A percentile compares a stretch with the other conserved stretches of the same genome.
These are phyloP conservation scores for Euplexia lucipara DNA, from an alignment of 2,888 invertebrate species.

Conservation along the genomic window DNA sequence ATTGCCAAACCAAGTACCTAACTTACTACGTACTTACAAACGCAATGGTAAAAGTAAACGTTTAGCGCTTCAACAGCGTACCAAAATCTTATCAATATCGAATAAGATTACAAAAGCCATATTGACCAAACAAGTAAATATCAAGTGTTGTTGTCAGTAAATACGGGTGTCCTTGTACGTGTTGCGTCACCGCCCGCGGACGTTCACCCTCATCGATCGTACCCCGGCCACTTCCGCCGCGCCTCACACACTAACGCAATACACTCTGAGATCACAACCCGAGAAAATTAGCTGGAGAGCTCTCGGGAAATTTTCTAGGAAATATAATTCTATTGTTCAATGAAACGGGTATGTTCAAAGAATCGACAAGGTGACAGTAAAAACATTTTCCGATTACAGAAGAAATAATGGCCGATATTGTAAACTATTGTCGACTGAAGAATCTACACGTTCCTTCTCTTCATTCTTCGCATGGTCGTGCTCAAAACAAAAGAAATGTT, in stretches of 20 bases:
- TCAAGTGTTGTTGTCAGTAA: slow-evolving; percentile 57
- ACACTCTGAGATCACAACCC: slow-evolving; percentile 46
- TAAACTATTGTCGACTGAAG: too few relatives aligned
- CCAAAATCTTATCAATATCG: background rate
- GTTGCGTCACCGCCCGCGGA: slow-evolving; percentile 62
- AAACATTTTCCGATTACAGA: too few relatives aligned
- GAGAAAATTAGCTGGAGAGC: slow-evolving; percentile 12
- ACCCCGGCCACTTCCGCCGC: slow-evolving; percentile 54
- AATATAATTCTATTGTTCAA: too few relatives aligned
- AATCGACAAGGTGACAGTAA: too few relatives aligned
- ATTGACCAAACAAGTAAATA: slow-evolving; percentile 41
- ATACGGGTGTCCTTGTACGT: slow-evolving; percentile 67
- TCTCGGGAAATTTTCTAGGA: background rate
- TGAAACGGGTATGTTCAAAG: too few relatives aligned
- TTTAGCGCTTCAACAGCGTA: background rate
- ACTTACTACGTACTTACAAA: too few relatives aligned
- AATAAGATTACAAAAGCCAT: slow-evolving; percentile 19
- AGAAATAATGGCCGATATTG: too few relatives aligned
- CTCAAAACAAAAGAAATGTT: too few relatives aligned
- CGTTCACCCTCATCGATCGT: slow-evolving; percentile 75
- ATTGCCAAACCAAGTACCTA: background rate
- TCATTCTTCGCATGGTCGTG: too few relatives aligned
- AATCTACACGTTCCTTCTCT: too few relatives aligned
- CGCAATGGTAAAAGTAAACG: background rate
- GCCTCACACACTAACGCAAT: slow-evolving; percentile 46